Percentiles rank a stretch among this genome's conserved stretches.
Evolutionary conservation across 2,113 vertebrate species (phyloP).

Genomic region (Carassius gibelio): DNA sequence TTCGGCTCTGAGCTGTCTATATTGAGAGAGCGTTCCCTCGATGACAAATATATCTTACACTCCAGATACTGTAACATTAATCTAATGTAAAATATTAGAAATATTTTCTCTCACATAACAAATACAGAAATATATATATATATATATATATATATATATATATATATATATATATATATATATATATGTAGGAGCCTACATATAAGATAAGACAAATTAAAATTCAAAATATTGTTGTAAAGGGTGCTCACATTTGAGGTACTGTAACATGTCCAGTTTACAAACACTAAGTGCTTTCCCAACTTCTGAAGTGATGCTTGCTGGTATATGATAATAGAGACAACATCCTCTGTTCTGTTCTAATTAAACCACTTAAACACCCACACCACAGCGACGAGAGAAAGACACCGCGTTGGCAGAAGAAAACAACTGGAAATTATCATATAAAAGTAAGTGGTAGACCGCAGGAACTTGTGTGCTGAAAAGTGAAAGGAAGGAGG

Average conservation of each 20-base stretch:
- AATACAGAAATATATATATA: neutral
- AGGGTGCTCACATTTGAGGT: neutral
- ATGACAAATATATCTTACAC: constrained; percentile 19
- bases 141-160: too few relatives aligned
- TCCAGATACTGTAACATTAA: constrained; percentile 31
- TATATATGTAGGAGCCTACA: too few relatives aligned
- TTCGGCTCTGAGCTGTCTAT: constrained; percentile 24
- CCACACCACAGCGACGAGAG: constrained; percentile 24
- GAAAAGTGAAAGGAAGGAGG: constrained; percentile 7
- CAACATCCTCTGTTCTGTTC: constrained; percentile 39
- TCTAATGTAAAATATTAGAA: neutral
- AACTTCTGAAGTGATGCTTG: constrained; percentile 8
- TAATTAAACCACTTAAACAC: constrained; percentile 53
- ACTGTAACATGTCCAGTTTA: neutral
- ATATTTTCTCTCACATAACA: neutral
- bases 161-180: too few relatives aligned
- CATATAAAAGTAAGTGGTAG: constrained; percentile 18
- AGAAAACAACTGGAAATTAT: constrained; percentile 34
- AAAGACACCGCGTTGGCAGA: neutral
- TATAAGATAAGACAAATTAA: neutral
- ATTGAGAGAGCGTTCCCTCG: constrained; percentile 16
- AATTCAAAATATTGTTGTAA: neutral
- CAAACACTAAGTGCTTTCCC: neutral
- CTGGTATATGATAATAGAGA: constrained; percentile 24
- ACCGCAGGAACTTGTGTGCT: constrained; percentile 24